Base-by-base conservation (phyloP, 92 coral and sea anemone species). In the Umimayanthus chanpuru region DNA sequence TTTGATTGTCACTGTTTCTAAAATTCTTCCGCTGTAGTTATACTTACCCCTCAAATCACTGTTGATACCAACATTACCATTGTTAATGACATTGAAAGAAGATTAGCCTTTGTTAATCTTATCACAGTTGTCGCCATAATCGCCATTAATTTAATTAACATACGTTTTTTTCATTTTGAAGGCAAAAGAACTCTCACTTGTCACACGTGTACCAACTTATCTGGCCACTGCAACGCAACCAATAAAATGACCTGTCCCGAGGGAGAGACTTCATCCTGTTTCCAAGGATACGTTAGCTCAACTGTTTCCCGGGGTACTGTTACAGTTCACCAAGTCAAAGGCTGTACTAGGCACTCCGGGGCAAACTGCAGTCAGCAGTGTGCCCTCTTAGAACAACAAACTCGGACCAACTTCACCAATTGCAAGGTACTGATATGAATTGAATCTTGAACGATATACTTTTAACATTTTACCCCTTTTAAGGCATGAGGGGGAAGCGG, bases 351-450 rank as follows among this genome's bases (percentile, higher is more conserved):
- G 29, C 30, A 25, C 21, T 9, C 66, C 15, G 39, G 44, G 29
- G 21, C 67, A 23, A 79, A 79, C 82, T 26, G 82, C 41, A 53
- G 82, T 79, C 82, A 79, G 16, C 82, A 79, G 68, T 79, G 82
- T 29, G 43, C 53, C 10, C 28, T 49, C 55, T 49, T 79, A n/a
- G 68, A 49, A 28, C 16, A 79, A 25, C 32, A 61, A 79, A 21
- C 43, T 3, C 67, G 18, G 10, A 6, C 39, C 4, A 79, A 79
- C 18, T 26, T 79, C 25, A 49, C 11, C 3, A 53, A 53, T 53
- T 79, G 82, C 82, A 47, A 79, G 82, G 82, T 79, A 79, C 36
- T 21, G 25, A 76, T 44, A 53, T 20, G 58, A 53, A 12, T 53
- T 12, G 11, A 8, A 47, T 8, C 8, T 20, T 11, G 3, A 0